phyloP scores from a whole-genome alignment of 2,113 vertebrate genomes.

The Erythrocercus mccallii region DNA sequence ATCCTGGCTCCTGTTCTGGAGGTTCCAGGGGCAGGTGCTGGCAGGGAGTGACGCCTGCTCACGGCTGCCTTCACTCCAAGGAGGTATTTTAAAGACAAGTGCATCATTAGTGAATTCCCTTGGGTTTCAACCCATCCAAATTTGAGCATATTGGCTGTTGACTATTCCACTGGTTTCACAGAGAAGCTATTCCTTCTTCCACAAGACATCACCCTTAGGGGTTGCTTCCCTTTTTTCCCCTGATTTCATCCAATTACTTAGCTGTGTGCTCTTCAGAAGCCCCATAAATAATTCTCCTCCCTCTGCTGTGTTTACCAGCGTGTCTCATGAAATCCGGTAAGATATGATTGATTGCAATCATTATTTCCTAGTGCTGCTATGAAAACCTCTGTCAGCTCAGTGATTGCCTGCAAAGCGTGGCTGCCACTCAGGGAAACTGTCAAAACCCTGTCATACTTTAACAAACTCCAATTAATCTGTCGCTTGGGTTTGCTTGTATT shows the following conservation, averaged over 20 bases:
- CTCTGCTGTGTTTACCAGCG: conserved; percentile 59
- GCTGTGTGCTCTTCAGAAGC: conserved; percentile 49
- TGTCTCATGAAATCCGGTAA: conserved; percentile 55
- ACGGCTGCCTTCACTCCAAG: not conserved
- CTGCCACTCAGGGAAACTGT: conserved; percentile 45
- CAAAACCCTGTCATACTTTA: conserved; percentile 48
- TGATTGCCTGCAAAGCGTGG: conserved; percentile 62
- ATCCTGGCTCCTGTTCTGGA: not conserved
- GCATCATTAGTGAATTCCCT: not conserved
- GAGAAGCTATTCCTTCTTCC: conserved; percentile 1
- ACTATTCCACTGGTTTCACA: not conserved
- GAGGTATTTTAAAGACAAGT: not conserved
- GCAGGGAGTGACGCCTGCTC: not conserved
- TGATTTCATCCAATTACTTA: conserved; percentile 66
- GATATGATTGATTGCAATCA: conserved; percentile 70
- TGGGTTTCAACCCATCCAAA: not conserved
- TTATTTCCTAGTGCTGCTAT: conserved; percentile 63
- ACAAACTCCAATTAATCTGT: conserved; percentile 59
- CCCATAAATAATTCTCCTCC: conserved; percentile 61
- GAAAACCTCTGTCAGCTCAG: conserved; percentile 65
- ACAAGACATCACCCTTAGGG: conserved; percentile 2
- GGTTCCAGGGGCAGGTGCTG: not conserved
- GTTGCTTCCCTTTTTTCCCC: conserved; percentile 13
- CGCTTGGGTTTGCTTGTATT: not conserved
- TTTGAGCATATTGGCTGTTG: not conserved